Evolutionary conservation across 2,113 vertebrate genomes (phyloP).

Genomic region (Ictalurus punctatus): DNA sequence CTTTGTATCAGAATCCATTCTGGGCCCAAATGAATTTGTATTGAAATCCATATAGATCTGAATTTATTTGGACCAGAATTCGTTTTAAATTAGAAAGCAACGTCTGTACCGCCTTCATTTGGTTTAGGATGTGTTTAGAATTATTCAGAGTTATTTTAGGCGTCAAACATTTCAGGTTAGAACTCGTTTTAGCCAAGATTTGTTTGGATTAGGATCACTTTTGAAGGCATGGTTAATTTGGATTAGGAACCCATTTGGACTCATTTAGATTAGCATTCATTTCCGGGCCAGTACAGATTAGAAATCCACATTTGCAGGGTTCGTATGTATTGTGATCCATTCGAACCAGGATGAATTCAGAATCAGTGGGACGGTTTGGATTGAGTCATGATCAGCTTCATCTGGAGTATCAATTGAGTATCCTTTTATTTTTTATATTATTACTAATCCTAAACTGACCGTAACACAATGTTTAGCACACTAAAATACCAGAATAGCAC

Average conservation of each 20-base stretch:
- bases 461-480: neutral
- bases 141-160: neutral
- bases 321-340: neutral
- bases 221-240: neutral
- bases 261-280: neutral
- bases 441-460: too few species aligned
- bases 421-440: neutral
- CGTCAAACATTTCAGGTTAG: neutral
- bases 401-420: neutral
- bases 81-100: neutral
- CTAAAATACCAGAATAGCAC: neutral
- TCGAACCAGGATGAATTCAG: neutral
- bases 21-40: neutral
- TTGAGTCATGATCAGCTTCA: neutral
- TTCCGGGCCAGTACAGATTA: neutral
- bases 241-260: neutral
- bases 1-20: neutral
- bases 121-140: neutral
- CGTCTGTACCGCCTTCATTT: neutral
- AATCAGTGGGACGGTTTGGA: neutral
- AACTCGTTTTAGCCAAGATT: neutral
- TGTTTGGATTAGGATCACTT: neutral
- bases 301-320: neutral
- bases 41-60: neutral
- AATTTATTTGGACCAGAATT: neutral